Conservation (phyloP, 2,888 invertebrate genomes). For the Allacma fusca region DNA sequence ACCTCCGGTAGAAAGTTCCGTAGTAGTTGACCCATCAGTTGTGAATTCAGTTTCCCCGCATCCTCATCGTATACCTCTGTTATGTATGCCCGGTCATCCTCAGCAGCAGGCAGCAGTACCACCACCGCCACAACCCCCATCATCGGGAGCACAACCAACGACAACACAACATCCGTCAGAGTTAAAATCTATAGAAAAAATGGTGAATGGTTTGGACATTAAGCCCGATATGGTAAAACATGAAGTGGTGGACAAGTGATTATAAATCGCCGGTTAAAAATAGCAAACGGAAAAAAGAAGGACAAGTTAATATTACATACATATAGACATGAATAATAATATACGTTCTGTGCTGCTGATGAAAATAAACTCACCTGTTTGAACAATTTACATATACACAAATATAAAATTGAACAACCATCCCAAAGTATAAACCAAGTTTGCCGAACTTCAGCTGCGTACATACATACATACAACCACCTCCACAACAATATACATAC, state of each 20-base stretch:
- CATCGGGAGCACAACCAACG: constrained; percentile 62
- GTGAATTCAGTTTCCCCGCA: constrained; percentile 42
- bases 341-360: background rate
- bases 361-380: background rate
- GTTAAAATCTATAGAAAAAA: constrained; percentile 94
- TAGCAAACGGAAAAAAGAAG: background rate
- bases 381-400: background rate
- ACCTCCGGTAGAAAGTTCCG: constrained; percentile 59
- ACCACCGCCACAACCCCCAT: constrained; percentile 63
- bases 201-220: constrained; percentile 94
- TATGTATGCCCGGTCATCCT: constrained; percentile 48
- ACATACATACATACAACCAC: constrained; percentile 27
- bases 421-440: background rate
- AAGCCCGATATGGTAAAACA: constrained; percentile 66
- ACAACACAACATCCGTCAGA: constrained; percentile 69
- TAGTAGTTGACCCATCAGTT: constrained; percentile 55
- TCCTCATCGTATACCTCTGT: constrained; percentile 47
- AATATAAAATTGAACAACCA: background rate
- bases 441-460: background rate
- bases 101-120: constrained; percentile 64
- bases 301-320: background rate
- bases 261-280: background rate
- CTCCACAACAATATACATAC: constrained; percentile 11
- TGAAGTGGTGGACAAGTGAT: constrained; percentile 60
- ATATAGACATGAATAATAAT: background rate